Evolutionary conservation across 2,113 vertebrate species (phyloP), one percentile per base, ranked within the genome.

Genomic region (Hypocryptadius cinnamomeus): DNA sequence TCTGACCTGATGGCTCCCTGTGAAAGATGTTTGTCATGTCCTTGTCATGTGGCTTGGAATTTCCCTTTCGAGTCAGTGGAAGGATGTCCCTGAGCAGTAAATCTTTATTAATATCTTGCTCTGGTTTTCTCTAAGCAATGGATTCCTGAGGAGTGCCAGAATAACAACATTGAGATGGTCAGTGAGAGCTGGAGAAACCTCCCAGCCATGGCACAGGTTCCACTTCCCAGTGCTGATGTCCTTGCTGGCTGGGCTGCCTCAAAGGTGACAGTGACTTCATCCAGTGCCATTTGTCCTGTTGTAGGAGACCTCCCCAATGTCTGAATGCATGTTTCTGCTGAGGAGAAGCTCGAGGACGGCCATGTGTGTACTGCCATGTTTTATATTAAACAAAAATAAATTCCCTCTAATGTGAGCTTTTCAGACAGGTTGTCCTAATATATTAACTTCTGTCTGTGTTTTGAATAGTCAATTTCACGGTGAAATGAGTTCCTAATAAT

Each of bases 401-500:
- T 97, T 96, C 94, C 96, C 96, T 96, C 96, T 97, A 98, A 98
- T 93, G 92, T n/a, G 96, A 94, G 95, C 95, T 97, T 93, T 97
- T 97, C 97, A 98, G 97, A 97, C 98, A 98, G 98, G 97, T 98
- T 98, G 97, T 98, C 98, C 98, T 97, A 98, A 98, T 98, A 98
- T 98, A 98, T 98, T 98, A 98, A 98, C 97, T 98, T 97, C 97
- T 98, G 97, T 97, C 98, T 98, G 97, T 98, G 97, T 98, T 98
- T 97, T 97, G 98, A 98, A 98, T 98, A 98, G 96, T 98, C 98
- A 98, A 98, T 98, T 98, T 98, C 98, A 98, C 97, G 98, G 98
- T 98, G 97, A 98, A 98, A 98, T 98, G 98, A 98, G 96, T 98
- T 98, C 98, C 97, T 98, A 98, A 98, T 98, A 98, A 98, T 98